Evolutionary conservation across 1,140 invertebrate genomes (phyloP).

Genomic region (Drosophila cardini): DNA sequence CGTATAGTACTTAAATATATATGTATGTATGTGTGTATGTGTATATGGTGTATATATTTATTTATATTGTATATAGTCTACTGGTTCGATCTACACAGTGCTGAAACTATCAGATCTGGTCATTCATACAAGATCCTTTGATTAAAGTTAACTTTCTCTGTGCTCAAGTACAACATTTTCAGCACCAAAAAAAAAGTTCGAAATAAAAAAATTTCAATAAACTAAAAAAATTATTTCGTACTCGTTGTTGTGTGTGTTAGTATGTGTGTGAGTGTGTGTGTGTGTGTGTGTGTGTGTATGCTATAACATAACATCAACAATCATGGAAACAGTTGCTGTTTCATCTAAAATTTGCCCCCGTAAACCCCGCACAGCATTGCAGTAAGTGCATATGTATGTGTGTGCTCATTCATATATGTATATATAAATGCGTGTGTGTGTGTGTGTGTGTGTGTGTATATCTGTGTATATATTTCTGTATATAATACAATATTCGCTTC

Average conservation of each 20-base stretch:
- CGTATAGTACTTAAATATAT: slow-evolving; percentile 8
- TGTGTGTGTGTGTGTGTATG: slow-evolving; percentile 36
- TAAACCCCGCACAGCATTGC: slow-evolving; percentile 63
- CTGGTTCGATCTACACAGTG: slow-evolving; percentile 15
- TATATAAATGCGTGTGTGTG: slow-evolving; percentile 31
- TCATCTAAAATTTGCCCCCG: slow-evolving; percentile 28
- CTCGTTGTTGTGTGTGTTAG: slow-evolving; percentile 18
- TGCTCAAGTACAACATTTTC: slow-evolving; percentile 6
- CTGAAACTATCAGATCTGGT: slow-evolving; percentile 6
- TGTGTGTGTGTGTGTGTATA: slow-evolving; percentile 31
- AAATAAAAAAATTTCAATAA: too few relatives aligned
- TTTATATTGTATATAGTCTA: background rate
- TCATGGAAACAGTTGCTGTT: slow-evolving; percentile 50
- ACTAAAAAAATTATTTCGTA: slow-evolving; percentile 41
- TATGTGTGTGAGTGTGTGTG: slow-evolving; percentile 14
- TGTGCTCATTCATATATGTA: slow-evolving; percentile 22
- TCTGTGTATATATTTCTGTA: slow-evolving; percentile 43
- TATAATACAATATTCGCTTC: slow-evolving; percentile 24
- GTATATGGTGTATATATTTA: slow-evolving; percentile 1
- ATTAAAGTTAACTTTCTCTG: slow-evolving; percentile 5
- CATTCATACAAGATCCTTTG: slow-evolving; percentile 2
- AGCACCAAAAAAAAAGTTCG: slow-evolving; percentile 18
- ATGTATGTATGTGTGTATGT: background rate
- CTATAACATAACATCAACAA: slow-evolving; percentile 66
- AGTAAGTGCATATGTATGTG: slow-evolving; percentile 36